Evolutionary conservation across 1,140 invertebrate genomes (phyloP).

Genomic region (Popillia japonica): DNA sequence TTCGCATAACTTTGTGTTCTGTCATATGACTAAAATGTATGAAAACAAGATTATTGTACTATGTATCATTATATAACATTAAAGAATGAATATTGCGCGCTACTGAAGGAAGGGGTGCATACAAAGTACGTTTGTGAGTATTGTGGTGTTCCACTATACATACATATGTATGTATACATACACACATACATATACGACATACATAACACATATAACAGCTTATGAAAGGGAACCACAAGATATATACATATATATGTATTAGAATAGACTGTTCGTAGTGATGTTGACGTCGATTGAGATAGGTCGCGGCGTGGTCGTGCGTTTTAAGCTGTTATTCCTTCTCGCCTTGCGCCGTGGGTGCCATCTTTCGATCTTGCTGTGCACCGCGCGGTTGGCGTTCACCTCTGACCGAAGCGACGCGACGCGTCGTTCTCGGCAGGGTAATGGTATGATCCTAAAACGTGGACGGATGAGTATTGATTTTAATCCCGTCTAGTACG

Average conservation of each 20-base stretch:
- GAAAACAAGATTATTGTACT: no score
- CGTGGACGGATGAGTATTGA: not conserved
- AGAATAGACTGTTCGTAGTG: not conserved
- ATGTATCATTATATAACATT: no score
- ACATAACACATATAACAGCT: not conserved
- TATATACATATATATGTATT: no score
- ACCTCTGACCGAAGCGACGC: not conserved
- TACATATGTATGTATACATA: not conserved
- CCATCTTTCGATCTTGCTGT: not conserved
- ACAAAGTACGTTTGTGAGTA: no score
- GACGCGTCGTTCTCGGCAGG: not conserved
- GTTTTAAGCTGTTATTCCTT: not conserved
- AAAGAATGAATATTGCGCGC: no score
- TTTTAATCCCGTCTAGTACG: not conserved
- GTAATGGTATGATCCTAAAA: not conserved
- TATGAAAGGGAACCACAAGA: not conserved
- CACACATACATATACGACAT: no score
- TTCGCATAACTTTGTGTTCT: no score
- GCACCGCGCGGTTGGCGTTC: not conserved
- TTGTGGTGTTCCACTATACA: not conserved
- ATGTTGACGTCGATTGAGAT: constrained; percentile 33
- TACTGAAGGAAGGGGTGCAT: no score
- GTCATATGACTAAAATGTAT: no score
- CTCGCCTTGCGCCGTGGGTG: not conserved
- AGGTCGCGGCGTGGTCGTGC: constrained; percentile 14